Conservation (phyloP, 2,797 vertebrate genomes). For the Triplophysa yarkandensis region DNA sequence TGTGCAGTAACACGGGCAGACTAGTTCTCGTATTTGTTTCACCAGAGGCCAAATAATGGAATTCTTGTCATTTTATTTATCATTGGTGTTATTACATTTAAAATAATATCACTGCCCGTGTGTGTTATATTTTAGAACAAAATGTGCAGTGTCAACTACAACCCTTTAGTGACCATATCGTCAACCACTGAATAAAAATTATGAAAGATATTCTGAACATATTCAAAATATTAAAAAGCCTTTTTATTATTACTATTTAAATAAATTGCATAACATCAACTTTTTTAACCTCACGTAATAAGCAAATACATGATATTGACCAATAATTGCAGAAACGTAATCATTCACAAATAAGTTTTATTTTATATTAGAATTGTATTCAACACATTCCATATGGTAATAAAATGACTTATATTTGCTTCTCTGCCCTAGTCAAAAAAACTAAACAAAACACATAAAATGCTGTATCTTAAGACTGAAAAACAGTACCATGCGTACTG, state of each 20-base stretch:
- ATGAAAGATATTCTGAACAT: no score
- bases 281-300: not conserved
- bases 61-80: not conserved
- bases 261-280: not conserved
- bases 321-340: conserved; percentile 41
- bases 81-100: not conserved
- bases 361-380: conserved; percentile 80
- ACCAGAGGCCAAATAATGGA: not conserved
- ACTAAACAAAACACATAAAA: conserved; percentile 57
- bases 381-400: conserved; percentile 77
- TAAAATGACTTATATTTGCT: conserved; percentile 77
- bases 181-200: no score
- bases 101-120: no score
- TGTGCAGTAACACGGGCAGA: not conserved
- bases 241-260: not conserved
- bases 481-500: conserved; percentile 75
- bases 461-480: conserved; percentile 78
- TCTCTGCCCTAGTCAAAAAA: conserved; percentile 69
- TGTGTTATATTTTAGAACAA: no score
- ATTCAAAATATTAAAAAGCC: no score
- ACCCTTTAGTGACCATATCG: no score
- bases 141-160: no score
- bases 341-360: conserved; percentile 81
- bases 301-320: not conserved
- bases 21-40: not conserved